These are phyloP conservation scores for Drosophila sp. DNA, from an alignment of 1,140 invertebrate genomes.

Conservation along the genomic window DNA sequence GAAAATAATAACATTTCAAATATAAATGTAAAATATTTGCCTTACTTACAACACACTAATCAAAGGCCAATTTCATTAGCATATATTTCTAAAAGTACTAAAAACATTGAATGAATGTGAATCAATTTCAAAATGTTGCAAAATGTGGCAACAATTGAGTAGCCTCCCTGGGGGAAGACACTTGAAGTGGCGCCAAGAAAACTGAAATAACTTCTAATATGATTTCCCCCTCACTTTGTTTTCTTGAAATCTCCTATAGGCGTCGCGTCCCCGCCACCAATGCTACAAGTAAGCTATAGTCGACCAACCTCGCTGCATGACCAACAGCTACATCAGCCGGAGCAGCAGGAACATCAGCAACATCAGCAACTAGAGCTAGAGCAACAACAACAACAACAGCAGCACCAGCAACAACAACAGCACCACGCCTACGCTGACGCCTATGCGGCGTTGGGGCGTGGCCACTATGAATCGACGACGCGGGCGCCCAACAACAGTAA, in stretches of 20 bases:
- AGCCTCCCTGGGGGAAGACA: not conserved
- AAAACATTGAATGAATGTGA: constrained; percentile 19
- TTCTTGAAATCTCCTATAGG: constrained; percentile 83
- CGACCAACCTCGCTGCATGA: constrained; percentile 86
- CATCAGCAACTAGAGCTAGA: constrained; percentile 57
- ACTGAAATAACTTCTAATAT: constrained; percentile 36
- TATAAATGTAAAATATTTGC: not conserved
- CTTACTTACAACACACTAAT: not conserved
- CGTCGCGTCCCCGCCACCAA: constrained; percentile 88
- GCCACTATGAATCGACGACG: constrained; percentile 85
- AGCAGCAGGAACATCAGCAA: constrained; percentile 78
- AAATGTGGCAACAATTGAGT: constrained; percentile 21
- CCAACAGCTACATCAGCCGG: constrained; percentile 85
- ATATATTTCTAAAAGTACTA: constrained; percentile 32
- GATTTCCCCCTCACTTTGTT: constrained; percentile 2
- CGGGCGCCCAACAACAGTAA: constrained; percentile 85
- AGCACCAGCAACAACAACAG: constrained; percentile 76
- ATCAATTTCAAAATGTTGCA: constrained; percentile 1
- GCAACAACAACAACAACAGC: constrained; percentile 78
- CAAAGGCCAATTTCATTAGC: constrained; percentile 14
- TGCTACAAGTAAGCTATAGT: constrained; percentile 86
- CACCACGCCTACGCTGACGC: constrained; percentile 85
- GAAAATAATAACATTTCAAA: not conserved
- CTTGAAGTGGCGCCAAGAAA: constrained; percentile 32
- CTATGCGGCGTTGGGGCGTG: constrained; percentile 87